Percentiles rank a stretch among this genome's conserved stretches.
Conservation (phyloP, 2,888 invertebrate genomes). For the Sinhomidia bicolor region DNA sequence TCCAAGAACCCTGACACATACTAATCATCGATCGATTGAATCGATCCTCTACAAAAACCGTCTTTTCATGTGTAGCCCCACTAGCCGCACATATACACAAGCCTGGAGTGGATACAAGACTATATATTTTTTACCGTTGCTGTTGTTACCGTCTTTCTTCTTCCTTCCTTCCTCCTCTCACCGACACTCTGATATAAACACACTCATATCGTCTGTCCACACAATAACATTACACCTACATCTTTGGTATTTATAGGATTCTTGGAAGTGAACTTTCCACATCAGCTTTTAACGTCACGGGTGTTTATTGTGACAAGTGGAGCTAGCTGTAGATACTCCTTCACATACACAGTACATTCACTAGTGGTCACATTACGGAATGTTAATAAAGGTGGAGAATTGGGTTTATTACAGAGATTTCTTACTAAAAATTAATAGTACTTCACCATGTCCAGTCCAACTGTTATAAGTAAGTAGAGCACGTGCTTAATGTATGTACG, state of each 20-base stretch:
- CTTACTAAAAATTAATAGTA: no score
- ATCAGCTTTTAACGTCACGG: neutral
- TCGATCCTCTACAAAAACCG: slow-evolving; percentile 67
- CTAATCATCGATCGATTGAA: slow-evolving; percentile 67
- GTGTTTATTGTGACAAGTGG: neutral
- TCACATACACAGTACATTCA: neutral
- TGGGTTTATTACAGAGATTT: no score
- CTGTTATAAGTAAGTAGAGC: no score
- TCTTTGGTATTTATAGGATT: slow-evolving; percentile 62
- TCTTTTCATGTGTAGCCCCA: slow-evolving; percentile 23
- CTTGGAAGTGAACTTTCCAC: slow-evolving; percentile 33
- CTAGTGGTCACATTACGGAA: no score
- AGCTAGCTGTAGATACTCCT: neutral
- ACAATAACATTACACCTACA: slow-evolving; percentile 53
- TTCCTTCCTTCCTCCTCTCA: slow-evolving; percentile 6
- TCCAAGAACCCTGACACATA: slow-evolving; percentile 37
- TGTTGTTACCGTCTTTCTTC: slow-evolving; percentile 21
- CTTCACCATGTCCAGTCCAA: no score
- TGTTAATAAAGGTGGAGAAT: neutral
- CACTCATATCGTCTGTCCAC: neutral
- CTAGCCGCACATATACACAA: neutral
- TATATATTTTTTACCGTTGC: slow-evolving; percentile 5
- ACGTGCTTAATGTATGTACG: no score
- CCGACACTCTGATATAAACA: neutral
- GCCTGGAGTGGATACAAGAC: neutral